Conservation (phyloP, 2,888 invertebrate genomes). For the Coremacera marginata region DNA sequence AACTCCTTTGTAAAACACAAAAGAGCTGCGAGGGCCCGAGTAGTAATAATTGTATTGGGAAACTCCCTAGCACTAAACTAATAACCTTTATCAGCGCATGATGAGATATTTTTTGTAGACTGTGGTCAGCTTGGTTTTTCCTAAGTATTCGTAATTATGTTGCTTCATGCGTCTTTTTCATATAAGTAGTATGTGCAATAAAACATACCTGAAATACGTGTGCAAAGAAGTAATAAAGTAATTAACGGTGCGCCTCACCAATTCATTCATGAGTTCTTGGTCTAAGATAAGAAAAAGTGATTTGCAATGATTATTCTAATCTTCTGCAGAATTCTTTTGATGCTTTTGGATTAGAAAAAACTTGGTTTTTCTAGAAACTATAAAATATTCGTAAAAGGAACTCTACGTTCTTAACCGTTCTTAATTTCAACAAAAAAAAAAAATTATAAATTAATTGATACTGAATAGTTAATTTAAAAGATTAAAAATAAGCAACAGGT, state of each 20-base stretch:
- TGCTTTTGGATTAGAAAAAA: too few species aligned
- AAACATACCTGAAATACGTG: background rate
- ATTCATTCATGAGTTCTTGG: conserved; percentile 2
- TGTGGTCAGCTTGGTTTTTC: conserved; percentile 17
- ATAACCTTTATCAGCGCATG: background rate
- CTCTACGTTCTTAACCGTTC: too few species aligned
- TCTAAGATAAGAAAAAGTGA: background rate
- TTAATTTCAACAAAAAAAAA: too few species aligned
- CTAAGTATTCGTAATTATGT: conserved; percentile 1
- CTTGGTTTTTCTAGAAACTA: too few species aligned
- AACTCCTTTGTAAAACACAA: conserved; percentile 14
- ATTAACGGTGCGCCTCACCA: conserved; percentile 25
- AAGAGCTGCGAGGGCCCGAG: conserved; percentile 20
- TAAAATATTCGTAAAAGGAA: too few species aligned
- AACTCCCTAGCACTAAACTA: conserved; percentile 10
- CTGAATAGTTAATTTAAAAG: too few species aligned
- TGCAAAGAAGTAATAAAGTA: conserved; percentile 27
- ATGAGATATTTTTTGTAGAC: background rate
- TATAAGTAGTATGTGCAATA: background rate
- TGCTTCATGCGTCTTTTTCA: background rate
- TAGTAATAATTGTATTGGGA: conserved; percentile 18
- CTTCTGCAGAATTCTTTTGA: background rate
- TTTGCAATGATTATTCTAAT: background rate
- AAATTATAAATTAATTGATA: too few species aligned
- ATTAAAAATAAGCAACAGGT: too few species aligned